A percentile compares a stretch with the other conserved stretches of the same genome.
phyloP scores from a whole-genome alignment of 2,888 invertebrate species.

The Caenorhabditis angaria region DNA sequence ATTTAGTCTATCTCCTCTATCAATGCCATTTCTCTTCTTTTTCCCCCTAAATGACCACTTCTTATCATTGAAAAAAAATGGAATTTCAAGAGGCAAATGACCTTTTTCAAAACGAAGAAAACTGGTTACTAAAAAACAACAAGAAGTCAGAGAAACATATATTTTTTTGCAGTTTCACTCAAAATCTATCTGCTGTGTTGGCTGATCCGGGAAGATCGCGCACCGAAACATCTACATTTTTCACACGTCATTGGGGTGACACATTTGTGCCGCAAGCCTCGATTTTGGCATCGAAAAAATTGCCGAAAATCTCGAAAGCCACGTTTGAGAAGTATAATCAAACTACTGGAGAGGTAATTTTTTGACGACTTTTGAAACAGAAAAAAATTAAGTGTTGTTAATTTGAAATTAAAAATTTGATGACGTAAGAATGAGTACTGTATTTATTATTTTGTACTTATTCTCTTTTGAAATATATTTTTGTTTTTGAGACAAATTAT shows the following conservation, averaged over 20 bases:
- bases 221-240: conserved; percentile 89
- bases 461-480: no score
- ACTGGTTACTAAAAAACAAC: neutral
- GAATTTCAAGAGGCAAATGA: neutral
- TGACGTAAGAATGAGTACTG: neutral
- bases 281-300: conserved; percentile 79
- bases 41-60: neutral
- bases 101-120: neutral
- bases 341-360: conserved; percentile 64
- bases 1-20: neutral
- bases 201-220: conserved; percentile 75
- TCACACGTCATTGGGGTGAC: conserved; percentile 97
- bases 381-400: no score
- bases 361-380: no score
- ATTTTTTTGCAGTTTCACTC: conserved; percentile 64
- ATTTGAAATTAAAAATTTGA: no score
- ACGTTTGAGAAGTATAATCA: conserved; percentile 87
- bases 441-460: neutral
- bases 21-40: conserved; percentile 4
- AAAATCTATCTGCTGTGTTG: conserved; percentile 69
- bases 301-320: conserved; percentile 83
- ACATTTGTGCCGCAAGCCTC: conserved; percentile 84
- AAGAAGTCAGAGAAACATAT: no score
- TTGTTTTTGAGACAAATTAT: no score
- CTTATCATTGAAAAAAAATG: neutral